Base-by-base conservation (phyloP, 2,888 invertebrate genomes). In the Melitaea athalia region DNA sequence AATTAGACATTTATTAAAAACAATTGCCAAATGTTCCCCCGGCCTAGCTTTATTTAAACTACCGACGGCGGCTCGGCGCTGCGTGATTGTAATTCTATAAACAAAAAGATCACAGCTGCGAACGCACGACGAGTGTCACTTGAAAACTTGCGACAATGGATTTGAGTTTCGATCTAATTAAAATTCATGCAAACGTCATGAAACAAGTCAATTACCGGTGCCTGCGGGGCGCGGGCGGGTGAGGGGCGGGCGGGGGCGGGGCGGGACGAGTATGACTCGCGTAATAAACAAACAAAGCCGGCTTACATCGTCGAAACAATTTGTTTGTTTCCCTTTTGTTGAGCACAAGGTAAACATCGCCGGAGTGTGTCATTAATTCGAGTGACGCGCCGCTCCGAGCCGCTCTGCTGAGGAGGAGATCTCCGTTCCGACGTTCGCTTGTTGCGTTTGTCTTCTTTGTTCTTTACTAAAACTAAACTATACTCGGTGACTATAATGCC, bases 141-240 rank as follows among this genome's bases (percentile, higher is more conserved):
- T 68, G 60, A 68, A 67, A 69, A 63, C 67, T 65, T 59, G 68
- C 67, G 67, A 71, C 70, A 69, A 68, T 71, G 64, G 69, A 69
- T 64, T 66, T 62, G 70, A 69, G 65, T 72, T 73, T 64, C 63
- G 71, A 74, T 75, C 72, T 72, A 74, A 72, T 74, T 75, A 73
- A 73, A 73, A 69, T 71, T 74, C 73, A 71, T 67, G 66, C 69
- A 63, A 68, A 73, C 65, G 53, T 59, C 67, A 68, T 59, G 63
- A 66, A 70, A 72, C 72, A 59, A 70, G 70, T 74, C 68, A 70
- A 72, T 72, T 73, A 72, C 52, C 42, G 64, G 55, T 62, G 55
- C 53, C 64, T 49, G 47, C 62, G 52, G 24, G 43, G 15, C 59
- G 53, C 49, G 64, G 59, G 42, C 15, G 59, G 15, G 49, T 15